A percentile compares a stretch with the other conserved stretches of the same genome.
phyloP scores from a whole-genome alignment of 2,113 vertebrate species.

The Oreochromis niloticus region DNA sequence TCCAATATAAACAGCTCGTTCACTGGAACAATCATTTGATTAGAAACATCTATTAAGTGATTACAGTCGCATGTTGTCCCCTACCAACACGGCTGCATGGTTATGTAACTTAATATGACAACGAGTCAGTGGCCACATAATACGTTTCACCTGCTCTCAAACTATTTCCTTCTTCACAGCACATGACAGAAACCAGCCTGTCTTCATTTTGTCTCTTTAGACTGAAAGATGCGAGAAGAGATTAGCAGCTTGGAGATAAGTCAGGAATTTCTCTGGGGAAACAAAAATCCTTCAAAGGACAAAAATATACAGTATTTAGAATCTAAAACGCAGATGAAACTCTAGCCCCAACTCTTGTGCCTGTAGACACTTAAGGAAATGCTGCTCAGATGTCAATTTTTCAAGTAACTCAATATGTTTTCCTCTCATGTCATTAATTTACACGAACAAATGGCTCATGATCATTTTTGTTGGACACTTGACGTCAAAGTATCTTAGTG shows the following conservation, averaged over 20 bases:
- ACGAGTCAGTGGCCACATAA: background rate
- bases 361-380: background rate
- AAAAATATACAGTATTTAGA: background rate
- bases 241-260: background rate
- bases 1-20: background rate
- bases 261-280: background rate
- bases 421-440: background rate
- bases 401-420: background rate
- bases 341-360: fast-evolving
- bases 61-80: background rate
- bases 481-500: background rate
- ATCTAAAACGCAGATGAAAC: background rate
- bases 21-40: constrained; percentile 17
- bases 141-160: background rate
- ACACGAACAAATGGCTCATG: background rate
- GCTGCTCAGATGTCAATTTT: background rate
- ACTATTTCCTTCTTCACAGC: background rate
- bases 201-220: background rate
- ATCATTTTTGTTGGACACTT: background rate
- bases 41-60: constrained; percentile 6
- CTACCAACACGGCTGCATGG: background rate
- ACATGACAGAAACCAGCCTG: background rate
- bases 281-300: background rate
- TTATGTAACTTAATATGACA: background rate
- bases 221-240: background rate